These are phyloP conservation scores for Eutrigla gurnardus DNA, from an alignment of 2,797 vertebrate species.

Conservation along the genomic window DNA sequence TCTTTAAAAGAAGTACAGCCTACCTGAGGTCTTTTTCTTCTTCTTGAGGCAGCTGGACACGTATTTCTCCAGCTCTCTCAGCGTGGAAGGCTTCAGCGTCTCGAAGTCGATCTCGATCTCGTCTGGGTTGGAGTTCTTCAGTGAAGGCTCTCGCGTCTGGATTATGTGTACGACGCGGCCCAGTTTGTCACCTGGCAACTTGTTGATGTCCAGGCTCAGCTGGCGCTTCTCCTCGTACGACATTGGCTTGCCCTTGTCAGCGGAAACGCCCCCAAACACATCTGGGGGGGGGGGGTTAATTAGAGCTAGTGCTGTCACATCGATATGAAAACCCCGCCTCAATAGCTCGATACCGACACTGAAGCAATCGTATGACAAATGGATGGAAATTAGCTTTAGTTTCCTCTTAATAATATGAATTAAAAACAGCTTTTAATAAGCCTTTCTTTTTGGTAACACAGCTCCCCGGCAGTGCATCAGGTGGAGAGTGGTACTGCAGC, in stretches of 20 bases:
- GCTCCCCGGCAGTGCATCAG: too few species aligned
- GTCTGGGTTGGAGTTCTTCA: slow-evolving; percentile 93
- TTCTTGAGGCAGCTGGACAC: slow-evolving; percentile 92
- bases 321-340: too few species aligned
- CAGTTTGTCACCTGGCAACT: slow-evolving; percentile 91
- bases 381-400: too few species aligned
- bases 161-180: slow-evolving; percentile 95
- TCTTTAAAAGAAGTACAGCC: neutral
- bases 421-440: too few species aligned
- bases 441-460: too few species aligned
- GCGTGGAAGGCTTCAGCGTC: slow-evolving; percentile 92
- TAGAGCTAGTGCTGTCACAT: too few species aligned
- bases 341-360: too few species aligned
- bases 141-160: slow-evolving; percentile 90
- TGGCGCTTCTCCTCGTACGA: slow-evolving; percentile 95
- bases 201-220: slow-evolving; percentile 95
- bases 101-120: slow-evolving; percentile 97
- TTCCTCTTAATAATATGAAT: too few species aligned
- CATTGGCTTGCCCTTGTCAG: slow-evolving; percentile 89
- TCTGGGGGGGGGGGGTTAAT: slow-evolving; percentile 45
- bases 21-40: slow-evolving; percentile 88
- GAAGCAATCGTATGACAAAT: too few species aligned
- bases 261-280: slow-evolving; percentile 50
- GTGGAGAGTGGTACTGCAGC: too few species aligned
- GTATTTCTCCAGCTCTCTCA: slow-evolving; percentile 92